These are phyloP conservation scores for Onthophagus taurus DNA, from an alignment of 1,140 invertebrate genomes.

Conservation along the genomic window DNA sequence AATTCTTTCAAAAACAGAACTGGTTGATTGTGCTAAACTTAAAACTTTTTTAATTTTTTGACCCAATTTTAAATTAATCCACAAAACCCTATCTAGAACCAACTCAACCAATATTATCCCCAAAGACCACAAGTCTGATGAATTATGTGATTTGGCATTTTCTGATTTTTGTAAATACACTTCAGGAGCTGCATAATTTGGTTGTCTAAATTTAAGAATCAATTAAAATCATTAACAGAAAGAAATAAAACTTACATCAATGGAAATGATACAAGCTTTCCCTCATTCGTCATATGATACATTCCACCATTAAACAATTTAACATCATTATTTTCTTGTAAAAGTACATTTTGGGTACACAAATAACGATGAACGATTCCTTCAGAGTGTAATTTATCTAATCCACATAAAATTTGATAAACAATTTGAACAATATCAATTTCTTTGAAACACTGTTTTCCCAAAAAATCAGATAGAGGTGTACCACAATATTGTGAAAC, in stretches of 20 bases:
- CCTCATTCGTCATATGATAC: constrained; percentile 81
- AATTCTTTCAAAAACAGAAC: constrained; percentile 58
- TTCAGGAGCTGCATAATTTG: constrained; percentile 81
- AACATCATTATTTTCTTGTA: constrained; percentile 59
- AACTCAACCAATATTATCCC: constrained; percentile 80
- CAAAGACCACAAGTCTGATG: constrained; percentile 85
- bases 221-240: constrained; percentile 10
- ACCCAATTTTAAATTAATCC: constrained; percentile 61
- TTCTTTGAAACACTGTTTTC: constrained; percentile 35
- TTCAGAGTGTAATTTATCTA: constrained; percentile 63
- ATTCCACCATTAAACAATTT: constrained; percentile 90
- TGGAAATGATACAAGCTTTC: constrained; percentile 81
- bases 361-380: constrained; percentile 73
- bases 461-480: constrained; percentile 42
- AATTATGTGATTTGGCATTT: constrained; percentile 42
- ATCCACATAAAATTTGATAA: constrained; percentile 60
- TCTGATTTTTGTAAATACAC: constrained; percentile 45
- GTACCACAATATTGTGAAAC: constrained; percentile 79
- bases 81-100: constrained; percentile 53
- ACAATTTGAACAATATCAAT: constrained; percentile 51
- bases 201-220: constrained; percentile 21
- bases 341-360: constrained; percentile 72
- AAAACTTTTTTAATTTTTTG: constrained; percentile 66
- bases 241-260: constrained; percentile 58
- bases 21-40: constrained; percentile 53